These are phyloP conservation scores for Parotocinclus haroldoi DNA, from an alignment of 2,797 vertebrate genomes.

Conservation along the genomic window DNA sequence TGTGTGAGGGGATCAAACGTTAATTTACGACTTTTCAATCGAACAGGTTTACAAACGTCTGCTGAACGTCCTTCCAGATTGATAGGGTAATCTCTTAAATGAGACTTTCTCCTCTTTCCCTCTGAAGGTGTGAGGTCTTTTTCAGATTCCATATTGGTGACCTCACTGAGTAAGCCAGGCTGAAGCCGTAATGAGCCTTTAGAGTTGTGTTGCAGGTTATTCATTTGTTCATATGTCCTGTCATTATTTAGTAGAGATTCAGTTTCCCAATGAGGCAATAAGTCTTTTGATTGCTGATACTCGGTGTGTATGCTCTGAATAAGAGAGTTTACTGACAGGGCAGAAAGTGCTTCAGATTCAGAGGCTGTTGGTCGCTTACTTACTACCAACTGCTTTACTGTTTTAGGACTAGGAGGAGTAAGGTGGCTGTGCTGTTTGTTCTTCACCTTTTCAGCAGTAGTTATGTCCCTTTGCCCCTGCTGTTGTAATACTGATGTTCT, in stretches of 20 bases:
- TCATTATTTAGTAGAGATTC: slow-evolving; percentile 64
- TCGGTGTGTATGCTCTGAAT: slow-evolving; percentile 66
- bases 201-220: slow-evolving; percentile 55
- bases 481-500: slow-evolving; percentile 79
- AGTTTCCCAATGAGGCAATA: slow-evolving; percentile 44
- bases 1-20: slow-evolving; percentile 88
- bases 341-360: slow-evolving; percentile 61
- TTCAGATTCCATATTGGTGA: slow-evolving; percentile 68
- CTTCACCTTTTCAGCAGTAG: slow-evolving; percentile 61
- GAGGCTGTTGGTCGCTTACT: slow-evolving; percentile 71
- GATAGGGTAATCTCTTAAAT: slow-evolving; percentile 68
- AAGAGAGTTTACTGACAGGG: slow-evolving; percentile 63
- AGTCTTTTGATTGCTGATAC: slow-evolving; percentile 58
- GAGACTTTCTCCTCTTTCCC: slow-evolving; percentile 81
- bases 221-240: slow-evolving; percentile 51
- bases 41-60: slow-evolving; percentile 74
- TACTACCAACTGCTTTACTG: slow-evolving; percentile 68
- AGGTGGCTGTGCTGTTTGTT: slow-evolving; percentile 72
- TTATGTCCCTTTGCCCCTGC: slow-evolving; percentile 72
- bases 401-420: slow-evolving; percentile 72
- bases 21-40: slow-evolving; percentile 87
- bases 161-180: slow-evolving; percentile 47
- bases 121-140: slow-evolving; percentile 69
- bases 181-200: slow-evolving; percentile 43
- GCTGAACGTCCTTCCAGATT: slow-evolving; percentile 73